Base-by-base conservation (phyloP, 2,113 vertebrate species). In the Hylia prasina region DNA sequence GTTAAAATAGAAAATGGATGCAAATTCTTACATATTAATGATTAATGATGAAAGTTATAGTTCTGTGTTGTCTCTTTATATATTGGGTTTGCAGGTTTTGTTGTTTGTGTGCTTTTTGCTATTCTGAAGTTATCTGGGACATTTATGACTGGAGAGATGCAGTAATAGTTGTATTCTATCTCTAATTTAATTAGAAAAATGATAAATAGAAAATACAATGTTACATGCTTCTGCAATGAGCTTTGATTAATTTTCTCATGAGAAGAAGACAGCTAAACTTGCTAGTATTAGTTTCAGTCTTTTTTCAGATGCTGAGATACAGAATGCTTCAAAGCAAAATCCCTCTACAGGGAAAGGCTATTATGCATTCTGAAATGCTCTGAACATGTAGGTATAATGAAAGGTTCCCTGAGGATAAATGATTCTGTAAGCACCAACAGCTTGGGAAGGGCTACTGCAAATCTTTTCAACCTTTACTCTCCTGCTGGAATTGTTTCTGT, bases 321-420 rank as follows among this genome's bases (percentile, higher is more conserved):
- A 47, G 50, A 96, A 75, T 82, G 54, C 90, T 96, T 80, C 69
- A 91, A 92, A 92, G 75, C 33, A 91, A 90, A 93, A 89, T 47
- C 39, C 45, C 86, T 77, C 53, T 86, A 39, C 37, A 35, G 60
- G 87, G 79, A 77, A 93, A 65, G 27, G 64, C 89, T 48, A 76
- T 93, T 89, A 60, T 56, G 25, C 6, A 1, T 87, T 80, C 63
- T 63, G 75, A 80, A 90, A 96, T 44, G 79, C 68, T 73, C 78
- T 69, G 70, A 77, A 73, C 6, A 2, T 60, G 66, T n/a, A 80
- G 84, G 66, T 70, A 54, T 88, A 87, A 93, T 73, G 82, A 96
- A 91, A 90, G 64, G 56, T 82, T 95, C 94, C 91, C 94, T n/a
- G 31, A 75, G 71, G 94, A 93, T 15, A 87, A 83, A 96, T 86